A percentile compares a stretch with the other conserved stretches of the same genome.
Conservation (phyloP, 2,888 invertebrate species). For the Patella depressa region DNA sequence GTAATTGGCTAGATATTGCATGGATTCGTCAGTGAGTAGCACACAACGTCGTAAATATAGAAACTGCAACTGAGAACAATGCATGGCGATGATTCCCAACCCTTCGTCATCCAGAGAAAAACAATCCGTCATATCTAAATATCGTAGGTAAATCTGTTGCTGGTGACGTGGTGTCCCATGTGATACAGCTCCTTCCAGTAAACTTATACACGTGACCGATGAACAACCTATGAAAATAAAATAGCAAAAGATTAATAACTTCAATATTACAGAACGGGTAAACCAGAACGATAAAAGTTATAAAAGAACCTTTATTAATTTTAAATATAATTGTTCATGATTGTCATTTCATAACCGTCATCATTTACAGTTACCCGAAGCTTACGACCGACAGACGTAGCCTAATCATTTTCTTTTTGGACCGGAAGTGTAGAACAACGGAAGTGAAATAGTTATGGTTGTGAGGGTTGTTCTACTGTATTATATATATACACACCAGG, state of each 20-base stretch:
- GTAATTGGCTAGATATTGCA: constrained; percentile 92
- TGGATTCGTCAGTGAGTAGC: constrained; percentile 90
- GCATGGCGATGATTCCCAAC: constrained; percentile 85
- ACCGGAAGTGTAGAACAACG: too few relatives aligned
- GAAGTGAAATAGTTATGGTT: too few relatives aligned
- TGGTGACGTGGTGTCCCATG: constrained; percentile 65
- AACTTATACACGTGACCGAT: constrained; percentile 81
- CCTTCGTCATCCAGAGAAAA: constrained; percentile 87
- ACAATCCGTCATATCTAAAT: constrained; percentile 92
- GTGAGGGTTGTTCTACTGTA: too few relatives aligned
- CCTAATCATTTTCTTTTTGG: too few relatives aligned
- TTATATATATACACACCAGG: too few relatives aligned
- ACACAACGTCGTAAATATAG: constrained; percentile 89
- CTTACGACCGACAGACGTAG: too few relatives aligned
- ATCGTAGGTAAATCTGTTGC: constrained; percentile 81
- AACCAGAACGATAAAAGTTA: too few relatives aligned
- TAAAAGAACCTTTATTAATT: too few relatives aligned
- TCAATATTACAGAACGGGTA: too few relatives aligned
- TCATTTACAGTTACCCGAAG: too few relatives aligned
- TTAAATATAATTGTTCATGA: too few relatives aligned
- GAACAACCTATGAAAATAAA: constrained; percentile 76
- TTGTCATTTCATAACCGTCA: too few relatives aligned
- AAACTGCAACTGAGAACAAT: constrained; percentile 88
- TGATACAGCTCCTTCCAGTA: constrained; percentile 65
- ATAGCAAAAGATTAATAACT: constrained; percentile 11